Evolutionary conservation across 2,888 invertebrate genomes (phyloP), one percentile per base, ranked within the genome.

Genomic region (Laothoe populi): DNA sequence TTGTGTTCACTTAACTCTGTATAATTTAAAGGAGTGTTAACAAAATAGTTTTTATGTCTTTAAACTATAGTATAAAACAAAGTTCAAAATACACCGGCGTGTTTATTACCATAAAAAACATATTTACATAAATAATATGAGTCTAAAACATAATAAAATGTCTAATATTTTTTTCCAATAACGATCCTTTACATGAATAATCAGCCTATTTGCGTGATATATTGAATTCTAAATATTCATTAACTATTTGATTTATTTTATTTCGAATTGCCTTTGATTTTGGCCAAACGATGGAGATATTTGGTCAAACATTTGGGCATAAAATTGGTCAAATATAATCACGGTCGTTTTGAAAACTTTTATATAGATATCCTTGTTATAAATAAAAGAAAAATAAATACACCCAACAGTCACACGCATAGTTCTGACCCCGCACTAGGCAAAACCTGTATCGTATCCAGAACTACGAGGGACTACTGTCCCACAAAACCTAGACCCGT

Each of bases 191-290:
- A 44, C 8, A 19, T n/a, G n/a, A n/a, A n/a, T 19, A 2, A n/a
- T n/a, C n/a, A n/a, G n/a, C n/a, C n/a, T 44, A 44, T 7, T 19
- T 19, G 7, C 19, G 26, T n/a, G 3, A n/a, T 48, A 26, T 31
- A n/a, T n/a, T 48, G n/a, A n/a, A 10, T 49, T 24, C n/a, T 49
- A 31, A 2, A 31, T 49, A 49, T 49, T 31, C n/a, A 26, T 31
- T 26, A 16, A 2, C 8, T 16, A 26, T 31, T 49, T 49, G 26
- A 31, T 49, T 31, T 49, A 26, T 13, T 49, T n/a, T 2, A 16
- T 31, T 49, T 10, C 8, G 16, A 10, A 49, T 16, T 3, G 49
- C 26, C 16, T n/a, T 8, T 16, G 13, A 16, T n/a, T 49, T 21
- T 45, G 1, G 4, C 4, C 1, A 23, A 7, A 8, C 16, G 23